phyloP scores from a whole-genome alignment of 2,113 vertebrate species.

The Misgurnus anguillicaudatus region DNA sequence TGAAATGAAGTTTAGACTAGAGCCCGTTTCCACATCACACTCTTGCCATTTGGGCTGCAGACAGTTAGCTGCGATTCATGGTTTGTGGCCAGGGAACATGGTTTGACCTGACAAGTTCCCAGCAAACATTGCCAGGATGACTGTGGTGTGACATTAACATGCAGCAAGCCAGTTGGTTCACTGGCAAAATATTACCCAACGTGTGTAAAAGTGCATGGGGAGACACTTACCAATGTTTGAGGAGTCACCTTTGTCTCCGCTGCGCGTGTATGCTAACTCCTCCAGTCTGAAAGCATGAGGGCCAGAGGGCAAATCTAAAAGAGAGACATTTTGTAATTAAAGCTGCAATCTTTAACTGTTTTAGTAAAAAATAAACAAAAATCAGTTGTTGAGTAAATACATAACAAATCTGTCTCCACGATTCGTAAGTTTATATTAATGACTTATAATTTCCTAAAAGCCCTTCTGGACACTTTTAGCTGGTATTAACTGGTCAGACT shows the following conservation, averaged over 20 bases:
- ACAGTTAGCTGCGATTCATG: conserved; percentile 6
- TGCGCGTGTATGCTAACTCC: conserved; percentile 83
- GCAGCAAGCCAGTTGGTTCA: conserved; percentile 9
- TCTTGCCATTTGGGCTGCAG: conserved; percentile 26
- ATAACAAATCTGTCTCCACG: no score
- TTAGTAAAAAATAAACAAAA: no score
- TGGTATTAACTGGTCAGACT: no score
- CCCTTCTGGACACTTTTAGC: no score
- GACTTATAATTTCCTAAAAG: not conserved
- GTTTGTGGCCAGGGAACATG: conserved; percentile 36
- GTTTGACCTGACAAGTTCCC: conserved; percentile 1
- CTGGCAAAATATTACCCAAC: conserved; percentile 14
- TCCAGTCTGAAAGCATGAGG: conserved; percentile 79
- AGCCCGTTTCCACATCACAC: conserved; percentile 10
- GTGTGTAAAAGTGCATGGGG: not conserved
- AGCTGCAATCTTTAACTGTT: not conserved
- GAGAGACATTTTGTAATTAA: conserved; percentile 3
- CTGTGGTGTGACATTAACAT: not conserved
- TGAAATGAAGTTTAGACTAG: not conserved
- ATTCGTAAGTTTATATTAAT: no score
- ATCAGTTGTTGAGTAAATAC: no score
- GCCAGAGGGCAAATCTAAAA: conserved; percentile 79
- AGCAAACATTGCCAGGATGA: conserved; percentile 3
- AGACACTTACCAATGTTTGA: conserved; percentile 80
- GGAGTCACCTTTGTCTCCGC: conserved; percentile 85